A percentile compares a stretch with the other conserved stretches of the same genome.
Evolutionary conservation across 1,140 invertebrate species (phyloP).

Genomic region (Ostrea edulis): DNA sequence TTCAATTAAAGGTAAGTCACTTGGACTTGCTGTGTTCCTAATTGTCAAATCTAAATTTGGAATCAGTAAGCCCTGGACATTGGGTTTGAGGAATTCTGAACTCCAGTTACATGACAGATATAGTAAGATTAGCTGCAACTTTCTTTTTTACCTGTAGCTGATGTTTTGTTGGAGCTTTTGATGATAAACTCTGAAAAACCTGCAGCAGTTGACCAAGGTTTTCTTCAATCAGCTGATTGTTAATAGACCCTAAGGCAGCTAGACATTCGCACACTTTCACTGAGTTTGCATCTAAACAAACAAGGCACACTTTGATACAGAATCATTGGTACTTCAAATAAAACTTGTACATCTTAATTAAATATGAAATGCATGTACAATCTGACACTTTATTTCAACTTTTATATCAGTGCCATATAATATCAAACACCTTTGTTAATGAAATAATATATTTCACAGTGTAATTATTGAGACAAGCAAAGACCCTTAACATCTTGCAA

Average conservation of each 20-base stretch:
- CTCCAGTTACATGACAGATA: too few species aligned
- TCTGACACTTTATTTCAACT: neutral
- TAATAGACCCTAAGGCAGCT: conserved; percentile 85
- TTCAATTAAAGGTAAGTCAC: too few species aligned
- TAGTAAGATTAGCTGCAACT: neutral
- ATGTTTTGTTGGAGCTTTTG: conserved; percentile 27
- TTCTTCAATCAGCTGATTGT: conserved; percentile 55
- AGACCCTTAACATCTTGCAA: too few species aligned
- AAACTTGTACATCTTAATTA: neutral
- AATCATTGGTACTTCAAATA: neutral
- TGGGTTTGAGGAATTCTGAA: too few species aligned
- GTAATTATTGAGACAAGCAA: too few species aligned
- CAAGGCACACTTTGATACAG: conserved; percentile 2
- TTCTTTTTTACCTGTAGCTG: conserved; percentile 13
- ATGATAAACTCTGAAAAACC: conserved; percentile 43
- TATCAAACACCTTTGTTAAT: too few species aligned
- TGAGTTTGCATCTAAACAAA: conserved; percentile 66
- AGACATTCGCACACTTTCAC: conserved; percentile 84
- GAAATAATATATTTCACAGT: too few species aligned
- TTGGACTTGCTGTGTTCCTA: too few species aligned
- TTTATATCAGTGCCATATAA: too few species aligned
- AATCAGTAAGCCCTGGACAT: too few species aligned
- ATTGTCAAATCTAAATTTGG: too few species aligned
- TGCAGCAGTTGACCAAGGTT: conserved; percentile 53
- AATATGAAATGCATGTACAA: neutral